Conservation (phyloP, 2,113 vertebrate genomes). For the Origma solitaria region DNA sequence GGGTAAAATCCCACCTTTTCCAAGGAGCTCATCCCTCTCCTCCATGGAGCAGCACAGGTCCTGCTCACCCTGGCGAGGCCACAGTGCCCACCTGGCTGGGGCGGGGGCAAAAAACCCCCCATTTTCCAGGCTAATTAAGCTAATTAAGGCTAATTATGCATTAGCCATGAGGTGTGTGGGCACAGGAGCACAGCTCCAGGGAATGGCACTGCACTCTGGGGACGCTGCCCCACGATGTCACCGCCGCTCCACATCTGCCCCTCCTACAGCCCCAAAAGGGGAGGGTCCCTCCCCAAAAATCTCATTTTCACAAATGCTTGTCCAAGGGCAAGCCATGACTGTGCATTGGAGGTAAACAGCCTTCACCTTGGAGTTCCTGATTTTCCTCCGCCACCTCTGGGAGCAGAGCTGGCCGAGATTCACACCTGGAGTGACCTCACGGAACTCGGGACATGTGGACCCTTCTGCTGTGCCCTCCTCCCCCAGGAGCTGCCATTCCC, state of each 20-base stretch:
- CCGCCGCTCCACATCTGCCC: neutral
- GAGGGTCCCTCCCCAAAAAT: neutral
- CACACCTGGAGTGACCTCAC: neutral
- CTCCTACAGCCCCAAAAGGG: neutral
- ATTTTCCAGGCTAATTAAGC: neutral
- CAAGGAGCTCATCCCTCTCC: neutral
- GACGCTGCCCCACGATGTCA: fast-evolving
- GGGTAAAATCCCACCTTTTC: neutral
- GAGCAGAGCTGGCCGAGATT: neutral
- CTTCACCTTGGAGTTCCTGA: neutral
- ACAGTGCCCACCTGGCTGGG: neutral
- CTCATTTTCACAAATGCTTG: fast-evolving
- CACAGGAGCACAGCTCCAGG: neutral
- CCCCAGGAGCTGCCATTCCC: neutral
- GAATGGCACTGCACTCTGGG: neutral
- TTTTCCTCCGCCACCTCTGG: neutral
- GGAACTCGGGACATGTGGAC: neutral
- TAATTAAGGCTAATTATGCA: neutral
- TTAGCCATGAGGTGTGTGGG: neutral
- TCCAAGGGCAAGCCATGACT: neutral
- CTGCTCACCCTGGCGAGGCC: neutral
- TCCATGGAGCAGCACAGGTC: fast-evolving
- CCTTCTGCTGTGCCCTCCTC: neutral
- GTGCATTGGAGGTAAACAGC: neutral
- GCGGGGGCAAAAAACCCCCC: neutral